Evolutionary conservation across 1,140 invertebrate genomes (phyloP).

Genomic region (Melipona quadrifasciata): DNA sequence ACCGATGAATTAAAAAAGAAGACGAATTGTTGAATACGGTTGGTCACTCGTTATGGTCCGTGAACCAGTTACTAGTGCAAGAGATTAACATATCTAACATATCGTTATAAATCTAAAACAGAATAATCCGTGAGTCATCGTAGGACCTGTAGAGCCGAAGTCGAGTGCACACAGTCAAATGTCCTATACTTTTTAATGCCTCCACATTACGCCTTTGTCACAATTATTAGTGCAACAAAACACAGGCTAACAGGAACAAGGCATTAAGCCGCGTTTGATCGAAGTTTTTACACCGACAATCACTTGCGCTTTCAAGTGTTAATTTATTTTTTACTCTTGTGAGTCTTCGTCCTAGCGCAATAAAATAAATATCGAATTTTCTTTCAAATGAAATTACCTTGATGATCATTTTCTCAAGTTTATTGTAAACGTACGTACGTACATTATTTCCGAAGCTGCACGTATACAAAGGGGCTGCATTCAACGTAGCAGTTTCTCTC

Average conservation of each 20-base stretch:
- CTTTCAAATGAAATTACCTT: background rate
- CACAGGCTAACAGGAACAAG: background rate
- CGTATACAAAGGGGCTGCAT: background rate
- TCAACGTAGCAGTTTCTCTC: background rate
- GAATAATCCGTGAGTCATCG: constrained; percentile 73
- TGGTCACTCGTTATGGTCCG: too few relatives aligned
- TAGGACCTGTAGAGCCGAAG: constrained; percentile 40
- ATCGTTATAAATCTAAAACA: constrained; percentile 62
- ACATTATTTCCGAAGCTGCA: constrained; percentile 1
- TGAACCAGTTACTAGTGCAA: too few relatives aligned
- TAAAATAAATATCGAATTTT: background rate
- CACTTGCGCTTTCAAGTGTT: background rate
- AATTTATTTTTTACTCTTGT: background rate
- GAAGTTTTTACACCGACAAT: background rate
- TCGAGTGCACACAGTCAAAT: background rate
- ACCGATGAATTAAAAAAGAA: too few relatives aligned
- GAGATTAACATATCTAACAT: constrained; percentile 69
- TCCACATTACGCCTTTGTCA: background rate
- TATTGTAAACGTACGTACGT: background rate
- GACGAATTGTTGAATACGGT: too few relatives aligned
- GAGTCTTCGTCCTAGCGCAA: background rate
- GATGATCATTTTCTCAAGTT: background rate
- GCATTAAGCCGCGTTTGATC: background rate
- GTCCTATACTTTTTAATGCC: constrained; percentile 1
- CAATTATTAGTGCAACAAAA: background rate